phyloP scores from a whole-genome alignment of 2,113 vertebrate genomes.

The Chloropsis cyanopogon region DNA sequence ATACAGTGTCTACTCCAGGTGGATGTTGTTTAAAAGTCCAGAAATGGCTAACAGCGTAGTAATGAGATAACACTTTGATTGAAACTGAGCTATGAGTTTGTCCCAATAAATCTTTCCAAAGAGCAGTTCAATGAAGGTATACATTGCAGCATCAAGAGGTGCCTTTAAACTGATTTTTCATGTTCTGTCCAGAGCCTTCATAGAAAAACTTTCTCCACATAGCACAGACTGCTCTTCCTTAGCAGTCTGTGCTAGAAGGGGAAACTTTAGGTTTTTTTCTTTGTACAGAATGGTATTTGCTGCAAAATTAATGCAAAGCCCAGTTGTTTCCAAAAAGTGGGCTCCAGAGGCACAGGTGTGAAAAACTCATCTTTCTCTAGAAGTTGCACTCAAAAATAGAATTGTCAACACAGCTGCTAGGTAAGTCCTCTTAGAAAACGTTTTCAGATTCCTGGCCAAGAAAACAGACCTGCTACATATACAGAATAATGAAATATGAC shows the following conservation, averaged over 20 bases:
- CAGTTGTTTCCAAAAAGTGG: background rate
- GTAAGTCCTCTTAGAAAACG: slow-evolving; percentile 34
- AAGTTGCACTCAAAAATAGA: slow-evolving; percentile 39
- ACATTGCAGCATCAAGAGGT: background rate
- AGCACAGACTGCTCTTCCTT: background rate
- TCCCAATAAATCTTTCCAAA: background rate
- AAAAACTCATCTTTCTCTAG: slow-evolving; percentile 44
- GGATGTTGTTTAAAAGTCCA: background rate
- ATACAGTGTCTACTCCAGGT: background rate
- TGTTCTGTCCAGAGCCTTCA: background rate
- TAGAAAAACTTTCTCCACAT: background rate
- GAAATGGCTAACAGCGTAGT: background rate
- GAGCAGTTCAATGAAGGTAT: background rate
- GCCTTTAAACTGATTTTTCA: background rate
- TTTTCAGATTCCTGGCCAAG: slow-evolving; percentile 26
- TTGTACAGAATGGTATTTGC: background rate
- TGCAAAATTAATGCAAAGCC: slow-evolving; percentile 38
- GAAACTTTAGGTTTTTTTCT: background rate
- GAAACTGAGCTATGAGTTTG: background rate
- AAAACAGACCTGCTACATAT: slow-evolving; percentile 35
- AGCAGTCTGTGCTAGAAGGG: background rate
- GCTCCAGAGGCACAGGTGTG: slow-evolving; percentile 50
- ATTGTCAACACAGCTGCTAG: slow-evolving; percentile 58
- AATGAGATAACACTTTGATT: background rate
- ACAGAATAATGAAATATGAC: slow-evolving; percentile 42